Base-by-base conservation (phyloP, 2,113 vertebrate genomes). In the Dasyurus viverrinus region DNA sequence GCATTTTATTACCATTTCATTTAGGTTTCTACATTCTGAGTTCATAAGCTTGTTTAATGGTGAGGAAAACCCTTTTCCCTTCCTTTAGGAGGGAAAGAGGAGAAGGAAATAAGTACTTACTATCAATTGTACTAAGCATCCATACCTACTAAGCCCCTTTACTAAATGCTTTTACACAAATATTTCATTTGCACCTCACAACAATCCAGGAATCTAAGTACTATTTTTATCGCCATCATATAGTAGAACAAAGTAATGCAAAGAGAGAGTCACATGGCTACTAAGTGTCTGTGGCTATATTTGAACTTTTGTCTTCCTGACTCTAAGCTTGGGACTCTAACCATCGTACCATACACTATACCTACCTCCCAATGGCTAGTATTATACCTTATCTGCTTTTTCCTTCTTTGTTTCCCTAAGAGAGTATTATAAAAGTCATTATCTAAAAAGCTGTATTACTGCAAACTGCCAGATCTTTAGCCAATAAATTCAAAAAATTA, bases 401-500 rank as follows among this genome's bases (percentile, higher is more conserved):
- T 96, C 55, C 90, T 54, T 48, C 53, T 94, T 95, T 91, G 46
- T 92, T 94, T 95, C 91, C 93, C 53, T 92, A 55, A 8, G 52
- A 95, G 16, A 26, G 55, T 89, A 90, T 92, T 91, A 48, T 76
- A 91, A 94, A 36, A 76, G 24, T 3, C 76, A 84, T 46, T 97
- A 92, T 95, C 92, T 94, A 90, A 94, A 95, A 92, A 95, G 92
- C n/a, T 91, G 42, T 90, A 91, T 14, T 89, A 90, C 42, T 98
- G 94, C 30, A 89, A 96, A 53, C 27, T 89, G 84, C 36, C 50
- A 54, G 50, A 48, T n/a, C 27, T 48, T 68, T 89, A 92, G 94
- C 96, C 94, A 97, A 95, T 96, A 94, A 96, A 50, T 91, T 92
- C 52, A 92, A 94, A 92, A 94, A 94, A 93, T 50, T 89, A 90